A percentile compares a stretch with the other conserved stretches of the same genome.
Evolutionary conservation across 2,888 invertebrate genomes (phyloP).

Genomic region (Phengaris arion): DNA sequence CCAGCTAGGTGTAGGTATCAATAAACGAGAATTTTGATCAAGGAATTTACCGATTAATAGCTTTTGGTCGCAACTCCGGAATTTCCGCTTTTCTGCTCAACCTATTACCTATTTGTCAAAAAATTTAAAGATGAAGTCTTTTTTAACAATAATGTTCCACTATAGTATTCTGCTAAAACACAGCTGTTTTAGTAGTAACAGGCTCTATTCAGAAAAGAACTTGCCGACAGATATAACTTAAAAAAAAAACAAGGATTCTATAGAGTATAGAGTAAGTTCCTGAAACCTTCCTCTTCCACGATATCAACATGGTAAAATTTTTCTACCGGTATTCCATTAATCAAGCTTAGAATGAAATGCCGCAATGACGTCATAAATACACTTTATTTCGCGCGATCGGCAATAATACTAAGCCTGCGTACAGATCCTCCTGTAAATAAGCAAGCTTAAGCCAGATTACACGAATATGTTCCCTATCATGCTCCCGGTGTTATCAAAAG

Average conservation of each 20-base stretch:
- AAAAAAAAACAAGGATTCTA: too few species aligned
- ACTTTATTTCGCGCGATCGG: slow-evolving; percentile 25
- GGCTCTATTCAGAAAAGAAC: too few species aligned
- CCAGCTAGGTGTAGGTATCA: neutral
- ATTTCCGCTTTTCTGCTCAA: neutral
- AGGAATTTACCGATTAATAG: neutral
- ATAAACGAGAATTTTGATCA: slow-evolving; percentile 14
- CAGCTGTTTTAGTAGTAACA: too few species aligned
- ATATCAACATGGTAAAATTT: neutral
- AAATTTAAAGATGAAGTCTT: neutral
- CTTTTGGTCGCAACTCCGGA: neutral
- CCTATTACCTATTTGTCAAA: neutral
- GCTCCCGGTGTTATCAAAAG: neutral
- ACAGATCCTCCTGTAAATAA: slow-evolving; percentile 21
- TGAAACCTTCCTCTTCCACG: too few species aligned
- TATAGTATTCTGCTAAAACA: neutral
- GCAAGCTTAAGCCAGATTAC: slow-evolving; percentile 24
- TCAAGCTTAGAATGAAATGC: slow-evolving; percentile 18
- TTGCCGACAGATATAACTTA: too few species aligned
- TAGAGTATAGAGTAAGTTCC: too few species aligned
- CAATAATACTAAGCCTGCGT: slow-evolving; percentile 23
- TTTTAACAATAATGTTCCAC: neutral
- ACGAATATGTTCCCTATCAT: slow-evolving; percentile 2
- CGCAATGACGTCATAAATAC: slow-evolving; percentile 9
- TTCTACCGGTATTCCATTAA: slow-evolving; percentile 15